phyloP scores from a whole-genome alignment of 1,140 invertebrate genomes.

The Pseudomyrmex sp. region DNA sequence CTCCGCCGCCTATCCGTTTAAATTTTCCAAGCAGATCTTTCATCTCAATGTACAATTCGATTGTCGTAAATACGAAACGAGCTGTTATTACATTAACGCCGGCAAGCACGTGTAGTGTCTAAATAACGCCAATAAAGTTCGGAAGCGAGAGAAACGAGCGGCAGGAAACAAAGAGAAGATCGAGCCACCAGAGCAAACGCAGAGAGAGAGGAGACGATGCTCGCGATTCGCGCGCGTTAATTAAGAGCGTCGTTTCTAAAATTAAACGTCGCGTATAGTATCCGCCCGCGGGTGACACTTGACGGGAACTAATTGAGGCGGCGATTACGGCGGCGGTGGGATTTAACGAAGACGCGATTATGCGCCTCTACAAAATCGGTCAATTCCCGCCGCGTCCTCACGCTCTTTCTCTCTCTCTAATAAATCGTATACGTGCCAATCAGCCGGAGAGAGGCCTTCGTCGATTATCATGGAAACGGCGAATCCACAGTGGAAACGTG shows the following conservation, averaged over 20 bases:
- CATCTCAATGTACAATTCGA: constrained; percentile 7
- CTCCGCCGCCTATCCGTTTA: not conserved
- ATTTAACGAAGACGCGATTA: constrained; percentile 79
- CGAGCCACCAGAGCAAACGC: not conserved
- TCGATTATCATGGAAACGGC: constrained; percentile 53
- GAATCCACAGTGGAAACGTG: constrained; percentile 53
- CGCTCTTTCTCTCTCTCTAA: constrained; percentile 63
- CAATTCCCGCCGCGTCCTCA: constrained; percentile 65
- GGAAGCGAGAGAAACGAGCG: no score
- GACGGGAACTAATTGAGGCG: constrained; percentile 77
- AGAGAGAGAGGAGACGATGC: not conserved
- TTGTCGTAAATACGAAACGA: not conserved
- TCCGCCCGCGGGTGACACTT: constrained; percentile 69
- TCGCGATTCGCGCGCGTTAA: constrained; percentile 35
- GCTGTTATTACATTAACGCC: constrained; percentile 9
- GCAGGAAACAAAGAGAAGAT: no score
- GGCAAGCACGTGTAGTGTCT: not conserved
- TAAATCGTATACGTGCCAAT: constrained; percentile 74
- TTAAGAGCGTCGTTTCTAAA: constrained; percentile 66
- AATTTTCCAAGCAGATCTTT: constrained; percentile 9
- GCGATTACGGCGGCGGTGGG: constrained; percentile 7
- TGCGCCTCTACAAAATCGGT: constrained; percentile 75
- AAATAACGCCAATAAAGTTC: not conserved
- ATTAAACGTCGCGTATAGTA: constrained; percentile 71
- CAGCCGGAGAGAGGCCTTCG: constrained; percentile 31